A percentile compares a stretch with the other conserved stretches of the same genome.
These are phyloP conservation scores for Gandaritis pyraliata DNA, from an alignment of 2,888 invertebrate genomes.

Conservation along the genomic window DNA sequence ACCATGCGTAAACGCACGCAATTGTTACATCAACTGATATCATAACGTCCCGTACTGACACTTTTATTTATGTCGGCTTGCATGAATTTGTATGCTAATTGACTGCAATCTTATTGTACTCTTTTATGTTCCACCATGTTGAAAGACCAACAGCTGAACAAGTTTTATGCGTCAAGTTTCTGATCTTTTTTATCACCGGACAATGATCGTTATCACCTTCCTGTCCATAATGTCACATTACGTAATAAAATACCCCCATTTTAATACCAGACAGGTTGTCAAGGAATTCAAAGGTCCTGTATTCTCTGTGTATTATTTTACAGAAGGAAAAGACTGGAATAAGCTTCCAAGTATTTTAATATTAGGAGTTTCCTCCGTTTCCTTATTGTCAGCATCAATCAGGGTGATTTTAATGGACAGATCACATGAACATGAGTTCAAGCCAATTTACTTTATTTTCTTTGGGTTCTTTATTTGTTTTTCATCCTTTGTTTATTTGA, in stretches of 20 bases:
- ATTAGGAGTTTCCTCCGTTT: background rate
- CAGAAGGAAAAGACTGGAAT: too few species aligned
- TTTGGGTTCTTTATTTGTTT: background rate
- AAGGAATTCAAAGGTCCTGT: too few species aligned
- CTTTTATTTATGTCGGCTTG: slow-evolving; percentile 33
- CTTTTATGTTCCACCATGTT: slow-evolving; percentile 5
- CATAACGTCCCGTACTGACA: slow-evolving; percentile 33
- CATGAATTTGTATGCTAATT: slow-evolving; percentile 26
- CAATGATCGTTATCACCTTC: too few species aligned
- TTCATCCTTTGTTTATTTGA: slow-evolving; percentile 10
- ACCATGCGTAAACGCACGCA: slow-evolving; percentile 47
- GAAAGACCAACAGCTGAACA: background rate
- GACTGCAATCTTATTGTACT: slow-evolving; percentile 12
- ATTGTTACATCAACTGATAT: slow-evolving; percentile 44
- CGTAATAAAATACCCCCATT: too few species aligned
- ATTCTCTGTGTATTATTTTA: background rate
- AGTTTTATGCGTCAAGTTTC: background rate
- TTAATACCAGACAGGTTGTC: too few species aligned
- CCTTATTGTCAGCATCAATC: slow-evolving; percentile 9
- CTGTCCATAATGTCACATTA: too few species aligned
- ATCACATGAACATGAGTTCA: slow-evolving; percentile 1
- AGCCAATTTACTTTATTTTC: too few species aligned
- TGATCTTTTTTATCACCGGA: too few species aligned
- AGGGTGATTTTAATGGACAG: slow-evolving; percentile 1
- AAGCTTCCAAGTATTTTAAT: background rate